phyloP scores from a whole-genome alignment of 2,113 vertebrate genomes.

The Atlantisia rogersi region DNA sequence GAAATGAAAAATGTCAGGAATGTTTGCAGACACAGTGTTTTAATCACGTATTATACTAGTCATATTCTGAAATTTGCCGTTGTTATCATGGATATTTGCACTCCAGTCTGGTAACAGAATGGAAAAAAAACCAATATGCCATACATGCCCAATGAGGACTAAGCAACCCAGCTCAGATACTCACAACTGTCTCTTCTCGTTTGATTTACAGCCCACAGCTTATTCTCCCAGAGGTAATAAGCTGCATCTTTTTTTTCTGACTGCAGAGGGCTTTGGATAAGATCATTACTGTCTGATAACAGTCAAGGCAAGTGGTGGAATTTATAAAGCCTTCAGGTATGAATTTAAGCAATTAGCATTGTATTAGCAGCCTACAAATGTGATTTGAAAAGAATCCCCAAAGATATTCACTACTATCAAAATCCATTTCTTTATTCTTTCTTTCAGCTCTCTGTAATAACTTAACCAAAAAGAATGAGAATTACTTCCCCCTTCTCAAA shows the following conservation, averaged over 20 bases:
- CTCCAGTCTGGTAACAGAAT: not conserved
- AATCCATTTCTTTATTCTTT: not conserved
- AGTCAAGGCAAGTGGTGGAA: not conserved
- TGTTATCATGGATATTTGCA: not conserved
- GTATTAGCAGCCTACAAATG: constrained; percentile 13
- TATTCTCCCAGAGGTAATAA: not conserved
- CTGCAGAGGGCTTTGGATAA: not conserved
- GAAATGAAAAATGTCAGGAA: not conserved
- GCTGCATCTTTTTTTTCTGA: not conserved
- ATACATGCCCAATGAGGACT: fast-evolving
- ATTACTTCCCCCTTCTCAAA: not conserved
- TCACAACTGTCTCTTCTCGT: not conserved
- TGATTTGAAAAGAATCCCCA: constrained; percentile 1
- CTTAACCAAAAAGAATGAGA: not conserved
- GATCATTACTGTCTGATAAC: not conserved
- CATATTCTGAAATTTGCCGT: not conserved
- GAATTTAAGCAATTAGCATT: constrained; percentile 18
- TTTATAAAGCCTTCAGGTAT: constrained; percentile 20
- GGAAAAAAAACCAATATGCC: not conserved
- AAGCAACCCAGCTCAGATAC: not conserved
- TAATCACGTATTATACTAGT: not conserved
- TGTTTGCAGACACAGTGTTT: not conserved
- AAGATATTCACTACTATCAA: not conserved
- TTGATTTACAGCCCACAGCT: not conserved
- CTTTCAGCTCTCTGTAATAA: not conserved